These are phyloP conservation scores for Coregonus sp. DNA, from an alignment of 2,797 vertebrate genomes.

Conservation along the genomic window DNA sequence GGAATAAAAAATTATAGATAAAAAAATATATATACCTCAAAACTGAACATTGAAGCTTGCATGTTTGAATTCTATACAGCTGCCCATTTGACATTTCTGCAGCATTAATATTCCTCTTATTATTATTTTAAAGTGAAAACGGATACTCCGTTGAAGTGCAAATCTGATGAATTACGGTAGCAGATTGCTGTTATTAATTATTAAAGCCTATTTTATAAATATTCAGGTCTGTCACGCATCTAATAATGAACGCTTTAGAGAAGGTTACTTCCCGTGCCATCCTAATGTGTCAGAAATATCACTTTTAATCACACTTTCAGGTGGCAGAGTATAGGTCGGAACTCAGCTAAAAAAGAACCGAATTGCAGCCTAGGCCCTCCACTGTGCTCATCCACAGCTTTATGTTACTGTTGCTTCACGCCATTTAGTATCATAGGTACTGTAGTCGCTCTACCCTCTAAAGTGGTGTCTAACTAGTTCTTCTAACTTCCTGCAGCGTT, in stretches of 20 bases:
- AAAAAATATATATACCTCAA: slow-evolving; percentile 44
- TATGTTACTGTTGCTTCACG: slow-evolving; percentile 48
- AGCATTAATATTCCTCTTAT: slow-evolving; percentile 84
- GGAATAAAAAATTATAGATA: slow-evolving; percentile 57
- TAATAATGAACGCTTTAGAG: slow-evolving; percentile 87
- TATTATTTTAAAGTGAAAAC: slow-evolving; percentile 88
- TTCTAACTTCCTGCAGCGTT: slow-evolving; percentile 51
- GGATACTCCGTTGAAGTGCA: slow-evolving; percentile 87
- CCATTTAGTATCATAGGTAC: slow-evolving; percentile 34
- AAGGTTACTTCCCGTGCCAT: slow-evolving; percentile 85
- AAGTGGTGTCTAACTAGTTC: slow-evolving; percentile 54
- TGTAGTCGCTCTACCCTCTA: slow-evolving; percentile 41
- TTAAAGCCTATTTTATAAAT: slow-evolving; percentile 99
- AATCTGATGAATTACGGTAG: slow-evolving; percentile 90
- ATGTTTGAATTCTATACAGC: slow-evolving; percentile 65
- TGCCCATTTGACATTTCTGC: slow-evolving; percentile 78
- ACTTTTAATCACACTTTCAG: slow-evolving; percentile 80
- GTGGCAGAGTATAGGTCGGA: neutral
- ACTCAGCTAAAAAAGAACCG: slow-evolving; percentile 34
- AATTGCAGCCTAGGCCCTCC: slow-evolving; percentile 57
- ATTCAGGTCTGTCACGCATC: slow-evolving; percentile 97
- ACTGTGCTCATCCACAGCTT: slow-evolving; percentile 58
- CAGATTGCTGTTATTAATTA: slow-evolving; percentile 99
- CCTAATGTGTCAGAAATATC: slow-evolving; percentile 86
- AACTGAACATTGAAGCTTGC: slow-evolving; percentile 52